phyloP scores from a whole-genome alignment of 2,888 invertebrate genomes.

The Malthinus seriepunctatus region DNA sequence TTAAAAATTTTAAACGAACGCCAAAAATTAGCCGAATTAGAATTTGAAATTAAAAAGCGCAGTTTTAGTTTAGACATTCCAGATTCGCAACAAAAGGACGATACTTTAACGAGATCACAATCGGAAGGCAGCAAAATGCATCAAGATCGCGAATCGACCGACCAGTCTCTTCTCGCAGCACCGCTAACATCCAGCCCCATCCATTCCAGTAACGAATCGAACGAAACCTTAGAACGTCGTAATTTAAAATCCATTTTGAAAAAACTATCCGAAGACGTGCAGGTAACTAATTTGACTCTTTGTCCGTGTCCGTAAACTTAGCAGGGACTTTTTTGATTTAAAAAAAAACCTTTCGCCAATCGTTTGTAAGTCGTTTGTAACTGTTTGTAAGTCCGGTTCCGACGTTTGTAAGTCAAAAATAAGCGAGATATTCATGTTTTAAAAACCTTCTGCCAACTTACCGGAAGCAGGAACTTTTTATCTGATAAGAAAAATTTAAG shows the following conservation, averaged over 20 bases:
- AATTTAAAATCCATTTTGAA: constrained; percentile 85
- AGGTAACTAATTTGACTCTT: constrained; percentile 16
- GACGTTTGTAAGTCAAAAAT: too few relatives aligned
- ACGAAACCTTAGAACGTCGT: constrained; percentile 81
- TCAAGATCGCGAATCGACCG: constrained; percentile 42
- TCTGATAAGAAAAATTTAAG: too few relatives aligned
- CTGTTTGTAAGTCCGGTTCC: too few relatives aligned
- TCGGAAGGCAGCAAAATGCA: constrained; percentile 83
- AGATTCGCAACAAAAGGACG: constrained; percentile 60
- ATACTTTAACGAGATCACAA: constrained; percentile 72
- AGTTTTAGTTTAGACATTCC: constrained; percentile 80
- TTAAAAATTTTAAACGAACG: constrained; percentile 86
- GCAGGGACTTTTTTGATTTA: too few relatives aligned
- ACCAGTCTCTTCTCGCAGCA: constrained; percentile 29
- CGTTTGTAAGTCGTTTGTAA: too few relatives aligned
- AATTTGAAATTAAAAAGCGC: constrained; percentile 73
- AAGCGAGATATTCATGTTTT: too few relatives aligned
- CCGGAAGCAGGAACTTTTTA: too few relatives aligned
- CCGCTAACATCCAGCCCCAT: constrained; percentile 45
- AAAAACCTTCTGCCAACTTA: too few relatives aligned
- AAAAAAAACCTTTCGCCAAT: too few relatives aligned
- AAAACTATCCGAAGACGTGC: constrained; percentile 72
- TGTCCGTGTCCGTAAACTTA: too few relatives aligned
- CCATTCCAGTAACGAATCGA: constrained; percentile 67
- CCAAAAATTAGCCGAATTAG: constrained; percentile 82